These are phyloP conservation scores for Paracanthobrama guichenoti DNA, from an alignment of 2,113 vertebrate genomes.

Conservation along the genomic window DNA sequence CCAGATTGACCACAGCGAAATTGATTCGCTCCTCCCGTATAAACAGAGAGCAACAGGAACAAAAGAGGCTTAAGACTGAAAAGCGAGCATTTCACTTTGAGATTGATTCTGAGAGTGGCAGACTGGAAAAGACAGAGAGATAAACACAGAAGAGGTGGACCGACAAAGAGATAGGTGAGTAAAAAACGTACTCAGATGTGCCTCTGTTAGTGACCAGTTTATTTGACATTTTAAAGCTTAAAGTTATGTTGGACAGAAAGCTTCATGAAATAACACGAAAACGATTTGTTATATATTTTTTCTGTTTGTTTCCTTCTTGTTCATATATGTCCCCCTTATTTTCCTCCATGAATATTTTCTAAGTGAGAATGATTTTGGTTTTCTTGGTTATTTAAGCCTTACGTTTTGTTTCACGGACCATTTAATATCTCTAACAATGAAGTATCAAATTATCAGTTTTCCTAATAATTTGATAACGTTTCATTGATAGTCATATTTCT, in stretches of 20 bases:
- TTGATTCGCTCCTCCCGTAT: conserved; percentile 36
- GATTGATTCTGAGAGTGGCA: conserved; percentile 6
- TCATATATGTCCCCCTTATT: background rate
- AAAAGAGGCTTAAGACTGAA: conserved; percentile 32
- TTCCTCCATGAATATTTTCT: too few relatives aligned
- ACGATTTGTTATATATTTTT: background rate
- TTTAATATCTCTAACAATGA: too few relatives aligned
- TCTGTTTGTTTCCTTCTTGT: background rate
- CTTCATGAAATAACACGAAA: background rate
- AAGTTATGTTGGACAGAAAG: background rate
- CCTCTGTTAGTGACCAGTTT: background rate
- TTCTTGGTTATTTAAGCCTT: too few relatives aligned
- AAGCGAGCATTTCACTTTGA: conserved; percentile 32
- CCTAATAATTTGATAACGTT: too few relatives aligned
- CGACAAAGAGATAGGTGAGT: conserved; percentile 34
- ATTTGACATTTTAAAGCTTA: background rate
- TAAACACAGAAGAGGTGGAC: background rate
- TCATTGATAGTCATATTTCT: too few relatives aligned
- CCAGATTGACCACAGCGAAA: conserved; percentile 39
- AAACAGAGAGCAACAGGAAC: conserved; percentile 23
- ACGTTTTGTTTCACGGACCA: too few relatives aligned
- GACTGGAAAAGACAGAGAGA: background rate
- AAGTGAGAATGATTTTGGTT: background rate
- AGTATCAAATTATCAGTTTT: too few relatives aligned
- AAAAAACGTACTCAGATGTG: background rate